phyloP scores from a whole-genome alignment of 2,797 vertebrate genomes.

The Lerista edwardsae region DNA sequence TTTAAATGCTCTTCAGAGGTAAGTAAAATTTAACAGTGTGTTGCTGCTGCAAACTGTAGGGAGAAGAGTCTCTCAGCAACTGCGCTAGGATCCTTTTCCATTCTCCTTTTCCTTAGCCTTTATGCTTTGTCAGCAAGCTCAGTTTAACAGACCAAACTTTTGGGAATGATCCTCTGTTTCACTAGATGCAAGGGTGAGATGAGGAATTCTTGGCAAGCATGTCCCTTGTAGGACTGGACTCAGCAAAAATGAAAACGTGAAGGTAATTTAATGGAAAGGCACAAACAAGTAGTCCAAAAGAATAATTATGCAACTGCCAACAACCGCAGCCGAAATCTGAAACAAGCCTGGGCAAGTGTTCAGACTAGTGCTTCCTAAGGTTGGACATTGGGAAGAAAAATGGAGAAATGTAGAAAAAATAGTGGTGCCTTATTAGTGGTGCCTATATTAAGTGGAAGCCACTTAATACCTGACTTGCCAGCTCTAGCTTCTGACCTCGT shows the following conservation, averaged over 20 bases:
- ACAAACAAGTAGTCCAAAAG: slow-evolving; percentile 27
- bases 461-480: background rate
- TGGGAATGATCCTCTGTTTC: background rate
- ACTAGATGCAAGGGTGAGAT: background rate
- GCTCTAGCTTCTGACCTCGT: background rate
- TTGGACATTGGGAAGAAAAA: background rate
- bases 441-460: background rate
- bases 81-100: slow-evolving; percentile 4
- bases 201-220: background rate
- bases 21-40: slow-evolving; percentile 14
- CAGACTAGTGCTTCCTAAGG: background rate
- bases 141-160: background rate
- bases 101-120: slow-evolving; percentile 3
- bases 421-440: too few relatives aligned
- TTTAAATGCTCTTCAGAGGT: slow-evolving; percentile 29
- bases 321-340: background rate
- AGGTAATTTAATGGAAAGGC: background rate
- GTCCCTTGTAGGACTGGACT: background rate
- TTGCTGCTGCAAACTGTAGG: slow-evolving; percentile 23
- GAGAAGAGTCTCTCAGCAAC: slow-evolving; percentile 21
- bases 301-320: background rate
- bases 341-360: background rate
- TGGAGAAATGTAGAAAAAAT: too few relatives aligned
- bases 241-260: slow-evolving; percentile 5
- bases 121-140: slow-evolving; percentile 15